Evolutionary conservation across 1,140 invertebrate genomes (phyloP), one percentile per base, ranked within the genome.

Genomic region (Macrobrachium rosenbergii): DNA sequence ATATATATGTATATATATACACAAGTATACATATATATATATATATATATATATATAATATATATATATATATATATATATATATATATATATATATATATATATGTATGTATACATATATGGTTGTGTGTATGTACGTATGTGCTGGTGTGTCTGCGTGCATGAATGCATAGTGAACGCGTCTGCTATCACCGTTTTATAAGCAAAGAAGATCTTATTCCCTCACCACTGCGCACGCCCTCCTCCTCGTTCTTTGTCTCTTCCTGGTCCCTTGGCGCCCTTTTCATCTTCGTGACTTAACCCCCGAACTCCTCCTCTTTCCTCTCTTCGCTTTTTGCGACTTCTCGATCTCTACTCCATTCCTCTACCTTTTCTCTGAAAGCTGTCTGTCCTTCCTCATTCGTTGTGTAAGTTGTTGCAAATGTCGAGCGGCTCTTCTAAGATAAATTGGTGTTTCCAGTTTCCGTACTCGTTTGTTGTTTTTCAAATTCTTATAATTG

Each of bases 1-100:
- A n/a, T n/a, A n/a, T n/a, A n/a, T n/a, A n/a, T n/a, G n/a, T n/a
- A n/a, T n/a, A n/a, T n/a, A n/a, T n/a, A 11, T 37, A 28, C 45
- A 11, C 45, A 73, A 19, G 28, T 37, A 37, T 37, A 73, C 12
- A 12, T 69, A 69, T 69, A 69, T 69, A 69, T 69, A 69, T 69
- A 69, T 69, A 69, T 69, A 69, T 69, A 69, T 69, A 69, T 69
- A 69, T 69, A 69, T 5, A 63, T 5, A 63, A 37, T 8, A 37
- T 8, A 37, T 8, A 37, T 8, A 37, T 78, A 58, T 78, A n/a
- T 78, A 16, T 79, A 16, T 79, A n/a, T 79, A 58, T 79, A 58
- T 79, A 58, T 79, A 58, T 79, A 58, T 79, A 58, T 79, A 58
- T 79, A 58, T 79, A 58, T 79, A 58, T 79, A 58, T 79, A 58